Evolutionary conservation across 2,113 vertebrate genomes (phyloP).

Genomic region (Corydoras maculifer): DNA sequence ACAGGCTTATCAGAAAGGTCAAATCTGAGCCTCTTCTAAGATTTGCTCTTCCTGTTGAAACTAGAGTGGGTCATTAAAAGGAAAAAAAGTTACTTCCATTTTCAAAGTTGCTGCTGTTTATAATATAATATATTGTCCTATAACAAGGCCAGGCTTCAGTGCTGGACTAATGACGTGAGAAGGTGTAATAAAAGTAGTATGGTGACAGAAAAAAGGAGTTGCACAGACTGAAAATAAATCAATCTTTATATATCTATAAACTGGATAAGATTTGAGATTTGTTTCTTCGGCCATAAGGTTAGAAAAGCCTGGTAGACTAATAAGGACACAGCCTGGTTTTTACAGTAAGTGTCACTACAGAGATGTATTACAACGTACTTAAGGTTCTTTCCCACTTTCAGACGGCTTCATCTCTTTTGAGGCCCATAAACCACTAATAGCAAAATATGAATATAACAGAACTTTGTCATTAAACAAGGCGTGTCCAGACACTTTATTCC

Average conservation of each 20-base stretch:
- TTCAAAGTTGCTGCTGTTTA: not conserved
- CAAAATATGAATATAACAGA: slow-evolving; percentile 36
- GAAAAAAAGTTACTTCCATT: no score
- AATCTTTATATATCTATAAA: slow-evolving; percentile 5
- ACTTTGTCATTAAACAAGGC: slow-evolving; percentile 23
- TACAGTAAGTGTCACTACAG: slow-evolving; percentile 22
- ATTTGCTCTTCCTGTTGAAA: slow-evolving; percentile 32
- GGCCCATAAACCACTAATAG: slow-evolving; percentile 29
- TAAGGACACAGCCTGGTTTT: slow-evolving; percentile 22
- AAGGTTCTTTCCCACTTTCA: slow-evolving; percentile 30
- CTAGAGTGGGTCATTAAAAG: slow-evolving; percentile 23
- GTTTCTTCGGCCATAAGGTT: not conserved
- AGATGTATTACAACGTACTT: slow-evolving; percentile 27
- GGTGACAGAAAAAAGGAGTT: not conserved
- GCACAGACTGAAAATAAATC: not conserved
- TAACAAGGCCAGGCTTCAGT: not conserved
- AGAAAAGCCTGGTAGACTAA: slow-evolving; percentile 27
- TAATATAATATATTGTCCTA: not conserved
- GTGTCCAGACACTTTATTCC: slow-evolving; percentile 21
- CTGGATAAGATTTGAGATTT: not conserved
- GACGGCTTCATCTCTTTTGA: slow-evolving; percentile 34
- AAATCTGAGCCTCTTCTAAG: slow-evolving; percentile 32
- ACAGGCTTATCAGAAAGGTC: slow-evolving; percentile 27
- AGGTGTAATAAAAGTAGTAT: slow-evolving; percentile 23
- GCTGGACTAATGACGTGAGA: slow-evolving; percentile 5